These are phyloP conservation scores for Pomacea maculata DNA, from an alignment of 1,140 invertebrate species.

Conservation along the genomic window DNA sequence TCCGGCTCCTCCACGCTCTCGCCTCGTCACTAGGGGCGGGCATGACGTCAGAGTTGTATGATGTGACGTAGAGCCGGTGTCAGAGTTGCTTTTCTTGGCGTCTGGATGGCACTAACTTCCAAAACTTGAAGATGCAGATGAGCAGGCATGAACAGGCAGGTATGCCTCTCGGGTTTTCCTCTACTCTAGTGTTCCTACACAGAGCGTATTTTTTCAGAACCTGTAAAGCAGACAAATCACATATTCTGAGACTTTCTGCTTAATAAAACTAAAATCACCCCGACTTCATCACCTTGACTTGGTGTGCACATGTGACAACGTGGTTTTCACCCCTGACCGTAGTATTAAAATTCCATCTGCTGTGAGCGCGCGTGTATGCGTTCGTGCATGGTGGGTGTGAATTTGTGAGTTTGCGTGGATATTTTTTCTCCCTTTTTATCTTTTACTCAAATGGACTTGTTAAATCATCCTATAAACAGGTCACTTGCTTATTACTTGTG, in stretches of 20 bases:
- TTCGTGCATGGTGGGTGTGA: slow-evolving; percentile 18
- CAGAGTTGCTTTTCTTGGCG: not conserved
- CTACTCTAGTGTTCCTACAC: not conserved
- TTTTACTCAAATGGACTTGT: slow-evolving; percentile 6
- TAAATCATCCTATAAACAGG: not conserved
- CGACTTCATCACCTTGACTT: not conserved
- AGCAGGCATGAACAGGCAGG: not conserved
- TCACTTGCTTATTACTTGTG: too few relatives aligned
- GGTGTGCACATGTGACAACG: not conserved
- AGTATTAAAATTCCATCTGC: not conserved
- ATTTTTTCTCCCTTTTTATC: not conserved
- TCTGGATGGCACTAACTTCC: not conserved
- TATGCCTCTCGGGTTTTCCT: not conserved
- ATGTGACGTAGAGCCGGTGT: not conserved
- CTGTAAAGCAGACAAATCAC: too few relatives aligned
- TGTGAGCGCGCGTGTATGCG: slow-evolving; percentile 25
- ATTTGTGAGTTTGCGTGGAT: slow-evolving; percentile 8
- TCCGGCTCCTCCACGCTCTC: not conserved
- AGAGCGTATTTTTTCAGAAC: not conserved
- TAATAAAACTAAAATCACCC: not conserved
- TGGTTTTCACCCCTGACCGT: not conserved
- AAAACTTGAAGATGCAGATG: not conserved
- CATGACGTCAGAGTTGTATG: not conserved
- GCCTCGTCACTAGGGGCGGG: not conserved
- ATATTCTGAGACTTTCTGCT: not conserved